phyloP scores from a whole-genome alignment of 1,140 invertebrate species.

The Oncopeltus fasciatus region DNA sequence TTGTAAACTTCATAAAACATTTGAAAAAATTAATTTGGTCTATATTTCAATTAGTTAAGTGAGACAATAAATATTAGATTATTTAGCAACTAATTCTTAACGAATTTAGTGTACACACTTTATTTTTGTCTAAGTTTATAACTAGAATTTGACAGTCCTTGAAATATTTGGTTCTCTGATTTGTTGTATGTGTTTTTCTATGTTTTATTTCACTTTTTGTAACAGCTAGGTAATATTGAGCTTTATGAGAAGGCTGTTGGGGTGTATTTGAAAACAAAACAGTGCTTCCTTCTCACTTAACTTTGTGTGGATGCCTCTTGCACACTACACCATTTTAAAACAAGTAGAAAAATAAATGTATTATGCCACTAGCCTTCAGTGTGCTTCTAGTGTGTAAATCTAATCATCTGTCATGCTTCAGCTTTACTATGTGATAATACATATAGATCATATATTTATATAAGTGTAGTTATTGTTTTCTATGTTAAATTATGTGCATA shows the following conservation, averaged over 20 bases:
- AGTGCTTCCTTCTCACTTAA: slow-evolving; percentile 14
- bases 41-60: no score
- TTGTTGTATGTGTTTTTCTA: no score
- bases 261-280: slow-evolving; percentile 9
- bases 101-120: no score
- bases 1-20: no score
- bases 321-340: background rate
- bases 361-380: slow-evolving; percentile 5
- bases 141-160: no score
- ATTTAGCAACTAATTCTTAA: no score
- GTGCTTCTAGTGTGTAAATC: slow-evolving; percentile 7
- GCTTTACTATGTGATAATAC: slow-evolving; percentile 17
- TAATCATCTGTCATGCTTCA: slow-evolving; percentile 10
- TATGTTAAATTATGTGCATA: slow-evolving; percentile 3
- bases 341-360: slow-evolving; percentile 8
- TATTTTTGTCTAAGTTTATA: no score
- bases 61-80: no score
- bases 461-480: slow-evolving; percentile 7
- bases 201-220: background rate
- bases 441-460: slow-evolving; percentile 14
- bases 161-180: no score
- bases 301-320: background rate
- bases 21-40: no score
- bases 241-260: slow-evolving; percentile 15
- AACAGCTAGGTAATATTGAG: slow-evolving; percentile 16